phyloP scores from a whole-genome alignment of 2,797 vertebrate genomes.

The Avahi laniger region DNA sequence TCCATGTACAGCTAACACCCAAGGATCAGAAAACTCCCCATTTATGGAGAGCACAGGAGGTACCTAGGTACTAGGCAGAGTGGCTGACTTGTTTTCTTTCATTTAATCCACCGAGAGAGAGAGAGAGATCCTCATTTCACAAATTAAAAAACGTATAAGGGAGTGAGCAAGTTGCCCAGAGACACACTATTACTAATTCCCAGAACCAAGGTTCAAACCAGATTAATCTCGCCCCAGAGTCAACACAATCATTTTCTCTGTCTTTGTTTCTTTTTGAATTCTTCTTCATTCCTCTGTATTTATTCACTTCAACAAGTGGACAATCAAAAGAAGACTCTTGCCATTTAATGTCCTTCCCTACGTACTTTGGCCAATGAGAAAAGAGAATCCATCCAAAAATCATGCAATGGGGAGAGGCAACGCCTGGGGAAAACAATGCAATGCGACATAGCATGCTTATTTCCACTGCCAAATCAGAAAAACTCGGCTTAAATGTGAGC shows the following conservation, averaged over 20 bases:
- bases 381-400: background rate
- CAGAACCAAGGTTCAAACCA: background rate
- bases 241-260: background rate
- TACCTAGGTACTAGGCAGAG: background rate
- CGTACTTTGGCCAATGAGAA: background rate
- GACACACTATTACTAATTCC: background rate
- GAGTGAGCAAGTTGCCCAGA: background rate
- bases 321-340: background rate
- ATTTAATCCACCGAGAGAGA: background rate
- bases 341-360: background rate
- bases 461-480: background rate
- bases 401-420: background rate
- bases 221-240: background rate
- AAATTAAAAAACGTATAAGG: background rate
- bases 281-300: background rate
- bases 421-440: background rate
- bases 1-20: background rate
- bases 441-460: too few relatives aligned
- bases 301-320: background rate
- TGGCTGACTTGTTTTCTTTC: accelerated
- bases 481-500: background rate
- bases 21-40: background rate
- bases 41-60: accelerated
- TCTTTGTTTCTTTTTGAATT: background rate
- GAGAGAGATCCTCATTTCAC: background rate